Base-by-base conservation (phyloP, 1,140 invertebrate genomes). In the Brachionus plicatilis region DNA sequence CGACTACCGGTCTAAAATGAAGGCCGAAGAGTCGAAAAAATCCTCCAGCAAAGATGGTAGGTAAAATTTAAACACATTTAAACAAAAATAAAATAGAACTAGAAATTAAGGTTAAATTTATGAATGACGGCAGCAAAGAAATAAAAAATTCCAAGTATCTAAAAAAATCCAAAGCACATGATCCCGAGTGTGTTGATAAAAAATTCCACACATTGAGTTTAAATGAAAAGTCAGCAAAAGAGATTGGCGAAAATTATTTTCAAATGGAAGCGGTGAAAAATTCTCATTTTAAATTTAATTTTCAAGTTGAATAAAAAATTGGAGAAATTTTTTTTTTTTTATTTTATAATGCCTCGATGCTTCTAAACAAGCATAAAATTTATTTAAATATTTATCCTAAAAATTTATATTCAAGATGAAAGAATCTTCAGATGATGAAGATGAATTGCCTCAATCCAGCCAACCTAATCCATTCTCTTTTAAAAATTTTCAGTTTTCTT, bases 301-400 rank as follows among this genome's bases (percentile, higher is more conserved):
- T 76, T 76, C n/a, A 50, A 50, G 17, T 76, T 76, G 72, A 76
- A 76, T 76, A 76, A 76, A 76, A 76, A n/a, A n/a, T 47, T 43
- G 7, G 33, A 37, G 33, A 37, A 12, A 20, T 53, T 33, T 8
- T 50, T 50, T 50, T 50, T 27, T 50, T 37, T 6, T 50, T 50
- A 47, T 50, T 27, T 20, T 3, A 60, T 17, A 24, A 27, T 24
- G 2, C 8, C 29, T 76, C 24, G n/a, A 76, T 76, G 72, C 72
- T 76, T 76, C 5, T 76, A 76, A 50, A 76, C 41, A 29, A 76
- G 72, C 72, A 76, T 76, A 14, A 20, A 43, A 33, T 33, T 14
- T 14, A 6, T 37, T 12, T 3, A 37, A 68, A 68, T 33, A 68
- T 68, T 68, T 68, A 24, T 33, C 33, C n/a, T 33, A 33, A 3